Evolutionary conservation across 2,888 invertebrate genomes (phyloP), one percentile per base, ranked within the genome.

Genomic region (Zootermopsis nevadensis): DNA sequence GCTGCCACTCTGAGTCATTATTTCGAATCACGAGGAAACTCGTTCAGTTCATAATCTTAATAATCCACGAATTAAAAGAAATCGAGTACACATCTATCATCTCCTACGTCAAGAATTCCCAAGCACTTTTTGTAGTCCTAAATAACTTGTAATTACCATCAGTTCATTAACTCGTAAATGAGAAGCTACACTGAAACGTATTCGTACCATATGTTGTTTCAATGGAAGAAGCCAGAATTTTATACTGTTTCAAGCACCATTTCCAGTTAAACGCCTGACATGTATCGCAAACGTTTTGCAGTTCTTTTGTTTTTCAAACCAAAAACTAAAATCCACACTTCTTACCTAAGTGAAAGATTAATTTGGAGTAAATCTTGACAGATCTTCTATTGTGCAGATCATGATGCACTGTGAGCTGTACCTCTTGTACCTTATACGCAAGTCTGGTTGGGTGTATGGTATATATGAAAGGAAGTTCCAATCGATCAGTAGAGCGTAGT

Each of bases 401-500:
- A 74, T 74, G 42, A 24, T 74, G 74, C 27, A 42, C 74, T 2
- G 12, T 38, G n/a, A 74, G 10, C 33, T 10, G 31, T 72, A 67
- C 10, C 22, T 31, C 33, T 72, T 72, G 7, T 67, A 10, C 33
- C 69, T 24, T 27, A 74, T 74, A 74, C 74, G 74, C 74, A 74
- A 74, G 74, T 8, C 74, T 38, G 74, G 74, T 24, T 42, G 74
- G 74, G 35, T 74, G 38, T 74, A 74, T 42, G 38, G 12, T 42
- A 69, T 33, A 69, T 33, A 30, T 12, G n/a, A 0, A n/a, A 35
- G 2, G 38, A 38, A 22, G 74, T 74, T 74, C 10, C 74, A 24
- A 79, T 79, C 79, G 79, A 79, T 79, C 66, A 53, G 22, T 66
- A 79, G 79, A 79, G 79, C 79, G 79, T 79, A 66, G 66, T 79